Evolutionary conservation across 2,888 invertebrate species (phyloP), one percentile per base, ranked within the genome.

Genomic region (Leucania comma): DNA sequence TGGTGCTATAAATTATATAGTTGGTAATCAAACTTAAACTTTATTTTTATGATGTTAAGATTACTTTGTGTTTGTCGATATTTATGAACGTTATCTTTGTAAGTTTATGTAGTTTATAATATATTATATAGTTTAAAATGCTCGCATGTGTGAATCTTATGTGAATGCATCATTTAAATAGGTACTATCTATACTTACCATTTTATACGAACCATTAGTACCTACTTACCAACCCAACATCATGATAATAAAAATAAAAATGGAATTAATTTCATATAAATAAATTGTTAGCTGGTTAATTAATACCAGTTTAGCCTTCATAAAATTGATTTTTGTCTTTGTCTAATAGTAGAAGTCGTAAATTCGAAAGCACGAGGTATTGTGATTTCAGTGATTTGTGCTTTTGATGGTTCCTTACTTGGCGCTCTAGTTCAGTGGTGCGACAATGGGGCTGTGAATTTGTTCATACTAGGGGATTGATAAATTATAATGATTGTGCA

Each of bases 1-100:
- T 69, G 72, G 59, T 75, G 66, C 59, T 67, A 80, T 84, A 81
- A 79, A 74, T 81, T 75, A 69, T 53, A 64, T 35, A 46, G 61
- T 54, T 54, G 50, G 53, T 68, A 60, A 75, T 71, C 58, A 60
- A 84, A 85, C 68, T 64, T 57, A 58, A 72, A 72, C 83, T 81
- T 72, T 85, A 85, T 62, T 0, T 0, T 1, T 10, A 38, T 3
- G 9, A 0, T 0, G 0, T 70, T 71, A 81, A 73, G 83, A 54
- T 70, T 56, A 74, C 38, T 78, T 75, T 75, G 56, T 48, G 58
- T 60, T 53, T 22, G 46, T n/a, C 54, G n/a, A 22, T 61, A 48
- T 56, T 75, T 61, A 50, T 60, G 48, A 26, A 38, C 29, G 38
- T 63, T 78, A 60, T 70, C 20, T 51, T 61, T 51, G 32, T 50